Evolutionary conservation across 2,888 invertebrate species (phyloP), one percentile per base, ranked within the genome.

Genomic region (Ommatoiulus sabulosus): DNA sequence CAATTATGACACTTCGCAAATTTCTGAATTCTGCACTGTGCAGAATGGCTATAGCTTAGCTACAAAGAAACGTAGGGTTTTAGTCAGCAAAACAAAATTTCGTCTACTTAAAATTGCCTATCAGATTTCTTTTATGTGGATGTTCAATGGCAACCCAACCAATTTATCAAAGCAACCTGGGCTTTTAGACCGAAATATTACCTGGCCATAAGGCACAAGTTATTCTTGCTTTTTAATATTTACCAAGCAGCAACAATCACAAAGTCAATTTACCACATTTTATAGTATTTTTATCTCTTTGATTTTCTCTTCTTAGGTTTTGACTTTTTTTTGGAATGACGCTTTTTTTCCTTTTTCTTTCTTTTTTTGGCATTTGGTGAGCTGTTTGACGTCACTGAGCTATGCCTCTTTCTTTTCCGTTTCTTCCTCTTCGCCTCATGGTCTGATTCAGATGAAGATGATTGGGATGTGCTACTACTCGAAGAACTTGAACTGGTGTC

Each of bases 281-380:
- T 7, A 24, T 24, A 12, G 8, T 10, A 72, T n/a, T n/a, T n/a
- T 24, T 86, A 17, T 85, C 46, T 85, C 85, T 88, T 88, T 10
- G 44, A 35, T 44, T 87, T 48, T 15, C 57, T 24, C 48, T 88
- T 89, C 43, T 84, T 88, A 52, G 15, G 17, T 44, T 84, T 52
- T 43, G 17, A 44, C 17, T 84, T 57, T 89, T 87, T 87, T 35
- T 72, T 63, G 17, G 46, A 24, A n/a, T 46, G 35, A 3, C 17
- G 84, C 52, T 44, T 85, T 87, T 89, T 86, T 17, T 87, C 44
- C 35, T 84, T 89, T 63, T 35, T 87, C n/a, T 89, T 86, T 15
- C 85, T 7, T 43, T 44, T 46, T 12, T 15, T 84, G 80, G 72
- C 24, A 87, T 20, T 44, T 6, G 46, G 57, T 15, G 85, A 63